phyloP scores from a whole-genome alignment of 2,888 invertebrate genomes.

The Drosophila testacea region DNA sequence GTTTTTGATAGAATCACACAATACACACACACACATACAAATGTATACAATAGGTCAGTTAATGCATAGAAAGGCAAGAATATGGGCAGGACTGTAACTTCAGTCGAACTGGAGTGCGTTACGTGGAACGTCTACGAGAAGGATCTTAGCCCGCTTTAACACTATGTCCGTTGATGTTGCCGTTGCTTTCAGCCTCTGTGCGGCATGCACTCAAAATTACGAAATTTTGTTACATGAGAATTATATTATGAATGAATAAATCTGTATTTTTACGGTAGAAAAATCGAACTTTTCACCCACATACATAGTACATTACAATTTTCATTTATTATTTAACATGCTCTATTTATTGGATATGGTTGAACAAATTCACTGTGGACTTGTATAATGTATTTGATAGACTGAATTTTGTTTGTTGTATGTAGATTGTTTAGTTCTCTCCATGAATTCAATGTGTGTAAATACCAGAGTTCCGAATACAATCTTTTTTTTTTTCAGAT shows the following conservation, averaged over 20 bases:
- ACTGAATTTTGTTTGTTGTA: no score
- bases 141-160: conserved; percentile 1
- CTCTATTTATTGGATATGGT: background rate
- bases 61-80: conserved; percentile 15
- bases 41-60: conserved; percentile 43
- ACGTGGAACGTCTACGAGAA: conserved; percentile 20
- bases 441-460: no score
- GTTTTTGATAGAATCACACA: conserved; percentile 42
- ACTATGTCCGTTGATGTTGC: conserved; percentile 17
- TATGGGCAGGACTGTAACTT: conserved; percentile 12
- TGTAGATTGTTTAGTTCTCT: no score
- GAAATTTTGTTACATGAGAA: conserved; percentile 64
- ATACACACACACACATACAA: conserved; percentile 6
- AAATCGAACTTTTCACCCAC: conserved; percentile 70
- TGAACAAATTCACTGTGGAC: background rate
- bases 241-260: conserved; percentile 56
- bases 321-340: background rate
- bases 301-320: conserved; percentile 40
- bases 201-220: conserved; percentile 65
- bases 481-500: no score
- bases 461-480: no score
- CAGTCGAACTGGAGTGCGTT: conserved; percentile 39
- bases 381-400: no score
- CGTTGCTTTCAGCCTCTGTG: conserved; percentile 32
- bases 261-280: conserved; percentile 65